Evolutionary conservation across 2,888 invertebrate species (phyloP).

Genomic region (Drosophila nigricruria): DNA sequence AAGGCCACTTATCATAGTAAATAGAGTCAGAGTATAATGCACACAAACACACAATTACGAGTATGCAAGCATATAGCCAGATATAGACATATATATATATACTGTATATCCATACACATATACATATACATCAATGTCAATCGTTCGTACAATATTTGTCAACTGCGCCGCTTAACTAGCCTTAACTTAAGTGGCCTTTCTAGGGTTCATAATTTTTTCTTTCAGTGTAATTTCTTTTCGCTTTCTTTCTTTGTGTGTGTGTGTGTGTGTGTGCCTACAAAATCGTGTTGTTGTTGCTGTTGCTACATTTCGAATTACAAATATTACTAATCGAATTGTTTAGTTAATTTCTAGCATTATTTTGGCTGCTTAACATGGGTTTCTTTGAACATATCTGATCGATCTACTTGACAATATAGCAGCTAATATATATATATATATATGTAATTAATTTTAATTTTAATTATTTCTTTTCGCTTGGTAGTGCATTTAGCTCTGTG

Average conservation of each 20-base stretch:
- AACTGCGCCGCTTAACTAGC: slow-evolving; percentile 28
- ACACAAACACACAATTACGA: slow-evolving; percentile 43
- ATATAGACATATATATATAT: slow-evolving; percentile 12
- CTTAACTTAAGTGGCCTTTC: slow-evolving; percentile 61
- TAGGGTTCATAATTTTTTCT: slow-evolving; percentile 1
- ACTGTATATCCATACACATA: background rate
- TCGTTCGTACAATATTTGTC: slow-evolving; percentile 7
- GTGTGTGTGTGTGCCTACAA: slow-evolving; percentile 18
- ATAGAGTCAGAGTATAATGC: slow-evolving; percentile 57
- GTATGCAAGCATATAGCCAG: slow-evolving; percentile 34
- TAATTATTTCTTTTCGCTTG: slow-evolving; percentile 19
- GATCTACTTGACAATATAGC: slow-evolving; percentile 28
- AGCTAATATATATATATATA: slow-evolving; percentile 7
- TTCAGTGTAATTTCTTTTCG: slow-evolving; percentile 10
- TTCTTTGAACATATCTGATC: slow-evolving; percentile 23
- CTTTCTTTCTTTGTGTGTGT: background rate
- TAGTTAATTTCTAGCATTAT: slow-evolving; percentile 13
- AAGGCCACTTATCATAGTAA: slow-evolving; percentile 73
- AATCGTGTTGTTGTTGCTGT: slow-evolving; percentile 18
- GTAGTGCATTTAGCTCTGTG: slow-evolving; percentile 43
- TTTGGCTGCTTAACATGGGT: slow-evolving; percentile 7
- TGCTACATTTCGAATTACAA: slow-evolving; percentile 41
- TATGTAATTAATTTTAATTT: slow-evolving; percentile 3
- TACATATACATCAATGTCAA: slow-evolving; percentile 6
- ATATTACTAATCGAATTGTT: slow-evolving; percentile 33